phyloP scores from a whole-genome alignment of 1,140 invertebrate species.

The Eriosoma lanigerum region DNA sequence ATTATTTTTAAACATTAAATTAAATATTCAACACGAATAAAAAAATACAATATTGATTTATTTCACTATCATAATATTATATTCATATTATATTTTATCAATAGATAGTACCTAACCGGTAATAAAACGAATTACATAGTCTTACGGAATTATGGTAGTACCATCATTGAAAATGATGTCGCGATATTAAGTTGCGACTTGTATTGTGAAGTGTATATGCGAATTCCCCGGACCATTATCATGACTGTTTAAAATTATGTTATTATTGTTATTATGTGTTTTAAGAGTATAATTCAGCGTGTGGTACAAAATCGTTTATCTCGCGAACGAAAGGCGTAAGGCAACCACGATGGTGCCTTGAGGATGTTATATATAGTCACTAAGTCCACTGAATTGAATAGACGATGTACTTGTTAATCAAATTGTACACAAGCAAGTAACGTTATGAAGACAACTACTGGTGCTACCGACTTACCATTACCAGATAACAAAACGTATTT shows the following conservation, averaged over 20 bases:
- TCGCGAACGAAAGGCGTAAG: not conserved
- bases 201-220: not conserved
- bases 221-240: not conserved
- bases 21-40: too few relatives aligned
- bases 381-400: not conserved
- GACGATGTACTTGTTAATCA: constrained; percentile 19
- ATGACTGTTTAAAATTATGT: too few relatives aligned
- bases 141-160: not conserved
- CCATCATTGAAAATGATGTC: not conserved
- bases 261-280: not conserved
- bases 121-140: too few relatives aligned
- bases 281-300: too few relatives aligned
- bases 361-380: not conserved
- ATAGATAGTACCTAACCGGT: too few relatives aligned
- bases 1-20: too few relatives aligned
- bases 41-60: too few relatives aligned
- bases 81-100: too few relatives aligned
- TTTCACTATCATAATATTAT: too few relatives aligned
- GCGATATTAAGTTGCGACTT: constrained; percentile 41
- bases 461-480: too few relatives aligned
- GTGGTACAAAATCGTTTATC: constrained; percentile 29
- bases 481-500: too few relatives aligned
- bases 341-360: not conserved
- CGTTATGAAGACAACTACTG: constrained; percentile 13
- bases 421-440: constrained; percentile 37